Conservation (phyloP, 1,140 invertebrate species). For the Pseudobourletiella spinata region DNA sequence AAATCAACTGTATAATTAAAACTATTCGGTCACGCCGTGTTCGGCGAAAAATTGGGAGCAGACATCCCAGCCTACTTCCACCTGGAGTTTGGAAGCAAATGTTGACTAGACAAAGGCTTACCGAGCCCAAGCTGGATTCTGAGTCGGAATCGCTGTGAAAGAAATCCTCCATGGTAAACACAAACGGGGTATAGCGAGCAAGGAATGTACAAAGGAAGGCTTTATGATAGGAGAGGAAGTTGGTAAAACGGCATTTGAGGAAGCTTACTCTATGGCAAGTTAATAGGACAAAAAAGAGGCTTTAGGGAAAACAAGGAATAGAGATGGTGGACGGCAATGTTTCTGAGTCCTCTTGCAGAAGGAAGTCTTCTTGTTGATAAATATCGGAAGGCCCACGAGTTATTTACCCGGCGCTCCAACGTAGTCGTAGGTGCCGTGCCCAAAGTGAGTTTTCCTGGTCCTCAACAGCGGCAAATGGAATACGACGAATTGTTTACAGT, state of each 20-base stretch:
- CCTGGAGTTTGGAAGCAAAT: not conserved
- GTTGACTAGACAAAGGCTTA: constrained; percentile 1
- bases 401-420: not conserved
- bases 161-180: constrained; percentile 5
- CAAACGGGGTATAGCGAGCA: not conserved
- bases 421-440: not conserved
- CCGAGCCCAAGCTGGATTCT: constrained; percentile 1
- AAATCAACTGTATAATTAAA: not conserved
- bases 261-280: not conserved
- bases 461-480: not conserved
- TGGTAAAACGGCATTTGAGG: not conserved
- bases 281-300: not conserved
- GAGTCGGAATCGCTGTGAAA: constrained; percentile 3
- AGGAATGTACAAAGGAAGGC: not conserved
- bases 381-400: not conserved
- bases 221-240: too few species aligned
- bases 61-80: not conserved
- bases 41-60: not conserved
- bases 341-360: not conserved
- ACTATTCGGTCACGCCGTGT: not conserved
- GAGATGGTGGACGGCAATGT: not conserved
- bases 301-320: not conserved
- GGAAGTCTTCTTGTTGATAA: not conserved
- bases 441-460: not conserved
- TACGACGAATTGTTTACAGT: not conserved